These are phyloP conservation scores for Baccha elongata DNA, from an alignment of 2,888 invertebrate genomes.

Conservation along the genomic window DNA sequence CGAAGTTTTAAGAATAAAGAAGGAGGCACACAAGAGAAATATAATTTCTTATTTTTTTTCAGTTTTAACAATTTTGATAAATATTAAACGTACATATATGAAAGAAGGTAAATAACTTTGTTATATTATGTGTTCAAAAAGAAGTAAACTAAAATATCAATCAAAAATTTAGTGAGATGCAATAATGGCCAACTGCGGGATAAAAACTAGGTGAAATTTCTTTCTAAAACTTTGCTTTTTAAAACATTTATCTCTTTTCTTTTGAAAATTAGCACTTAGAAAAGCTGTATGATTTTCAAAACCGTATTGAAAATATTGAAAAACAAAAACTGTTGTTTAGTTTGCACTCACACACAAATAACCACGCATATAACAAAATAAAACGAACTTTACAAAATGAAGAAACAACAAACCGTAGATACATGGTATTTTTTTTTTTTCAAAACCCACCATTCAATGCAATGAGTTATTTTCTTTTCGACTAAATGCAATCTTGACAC, in stretches of 20 bases:
- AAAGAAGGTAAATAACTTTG: not conserved
- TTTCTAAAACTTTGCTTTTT: too few species aligned
- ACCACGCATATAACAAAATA: not conserved
- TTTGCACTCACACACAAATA: not conserved
- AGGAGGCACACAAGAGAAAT: constrained; percentile 71
- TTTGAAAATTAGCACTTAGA: too few species aligned
- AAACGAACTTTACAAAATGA: not conserved
- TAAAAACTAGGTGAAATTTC: too few species aligned
- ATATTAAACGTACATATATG: constrained; percentile 2
- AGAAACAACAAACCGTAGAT: not conserved
- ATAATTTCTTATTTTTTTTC: constrained; percentile 44
- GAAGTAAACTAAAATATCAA: not conserved
- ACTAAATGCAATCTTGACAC: constrained; percentile 9
- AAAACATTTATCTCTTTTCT: too few species aligned
- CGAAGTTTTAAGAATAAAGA: constrained; percentile 60
- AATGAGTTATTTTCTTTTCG: not conserved
- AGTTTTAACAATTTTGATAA: constrained; percentile 33
- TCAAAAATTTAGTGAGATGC: not conserved
- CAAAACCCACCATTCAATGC: not conserved
- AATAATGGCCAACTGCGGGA: too few species aligned
- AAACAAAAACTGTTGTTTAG: not conserved
- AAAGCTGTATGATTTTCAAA: too few species aligned
- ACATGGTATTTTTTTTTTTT: too few species aligned
- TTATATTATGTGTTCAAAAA: constrained; percentile 47
- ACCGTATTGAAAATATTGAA: not conserved